Evolutionary conservation across 2,888 invertebrate species (phyloP).

Genomic region (Melieria crassipennis): DNA sequence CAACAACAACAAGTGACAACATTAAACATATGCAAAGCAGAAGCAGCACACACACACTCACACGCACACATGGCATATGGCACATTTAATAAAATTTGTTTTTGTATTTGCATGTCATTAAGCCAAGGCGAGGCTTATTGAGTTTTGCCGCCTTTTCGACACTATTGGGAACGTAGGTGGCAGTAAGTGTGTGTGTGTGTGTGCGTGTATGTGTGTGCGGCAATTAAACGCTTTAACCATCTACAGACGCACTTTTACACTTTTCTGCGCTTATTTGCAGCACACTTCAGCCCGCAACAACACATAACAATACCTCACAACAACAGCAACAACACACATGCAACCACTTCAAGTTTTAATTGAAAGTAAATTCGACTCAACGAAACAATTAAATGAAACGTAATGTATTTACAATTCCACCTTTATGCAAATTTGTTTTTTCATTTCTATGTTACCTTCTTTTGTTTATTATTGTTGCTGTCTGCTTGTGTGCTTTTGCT

Average conservation of each 20-base stretch:
- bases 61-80: not conserved
- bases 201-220: not conserved
- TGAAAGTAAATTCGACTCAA: slow-evolving; percentile 15
- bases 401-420: not conserved
- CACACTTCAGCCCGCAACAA: no score
- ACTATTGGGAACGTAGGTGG: no score
- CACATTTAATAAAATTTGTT: not conserved
- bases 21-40: no score
- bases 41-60: not conserved
- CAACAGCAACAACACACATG: no score
- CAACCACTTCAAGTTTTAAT: not conserved
- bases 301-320: no score
- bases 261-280: no score
- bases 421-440: not conserved
- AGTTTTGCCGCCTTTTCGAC: no score
- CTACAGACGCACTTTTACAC: not conserved
- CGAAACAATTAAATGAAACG: slow-evolving; percentile 14
- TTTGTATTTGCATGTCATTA: not conserved
- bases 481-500: not conserved
- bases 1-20: no score
- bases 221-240: not conserved
- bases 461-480: not conserved
- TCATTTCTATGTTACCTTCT: not conserved
- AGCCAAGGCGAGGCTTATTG: not conserved
- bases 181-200: not conserved